phyloP scores from a whole-genome alignment of 2,113 vertebrate species.

The Hymenochirus boettgeri region DNA sequence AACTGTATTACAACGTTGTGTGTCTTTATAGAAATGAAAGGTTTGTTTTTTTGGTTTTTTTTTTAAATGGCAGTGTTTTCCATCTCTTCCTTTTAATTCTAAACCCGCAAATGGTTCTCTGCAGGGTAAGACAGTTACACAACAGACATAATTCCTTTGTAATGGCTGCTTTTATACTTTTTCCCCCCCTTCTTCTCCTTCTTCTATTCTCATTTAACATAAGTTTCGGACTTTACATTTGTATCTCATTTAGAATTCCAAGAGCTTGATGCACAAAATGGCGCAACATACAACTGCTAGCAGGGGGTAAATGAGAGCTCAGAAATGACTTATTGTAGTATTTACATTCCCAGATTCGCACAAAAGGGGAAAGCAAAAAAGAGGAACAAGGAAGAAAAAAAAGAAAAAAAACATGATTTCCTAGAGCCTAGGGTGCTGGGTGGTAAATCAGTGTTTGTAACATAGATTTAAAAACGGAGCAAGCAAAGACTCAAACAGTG shows the following conservation, averaged over 20 bases:
- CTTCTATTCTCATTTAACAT: not conserved
- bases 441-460: conserved; percentile 43
- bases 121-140: conserved; percentile 28
- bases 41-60: conserved; percentile 7
- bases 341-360: conserved; percentile 73
- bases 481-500: conserved; percentile 39
- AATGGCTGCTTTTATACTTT: not conserved
- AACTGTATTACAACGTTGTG: no score
- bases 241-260: conserved; percentile 81
- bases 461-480: conserved; percentile 37
- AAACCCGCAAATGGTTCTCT: conserved; percentile 34
- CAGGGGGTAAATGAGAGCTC: conserved; percentile 92
- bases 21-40: no score
- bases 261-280: conserved; percentile 69
- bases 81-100: conserved; percentile 36
- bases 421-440: conserved; percentile 49
- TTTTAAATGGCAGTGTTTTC: no score
- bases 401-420: conserved; percentile 56
- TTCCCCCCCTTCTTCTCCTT: conserved; percentile 1
- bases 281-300: conserved; percentile 73
- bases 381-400: conserved; percentile 45
- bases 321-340: conserved; percentile 85
- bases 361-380: conserved; percentile 46
- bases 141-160: conserved; percentile 18
- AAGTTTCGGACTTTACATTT: conserved; percentile 45